These are phyloP conservation scores for Chaenodraco wilsoni DNA, from an alignment of 2,797 vertebrate species.

Conservation along the genomic window DNA sequence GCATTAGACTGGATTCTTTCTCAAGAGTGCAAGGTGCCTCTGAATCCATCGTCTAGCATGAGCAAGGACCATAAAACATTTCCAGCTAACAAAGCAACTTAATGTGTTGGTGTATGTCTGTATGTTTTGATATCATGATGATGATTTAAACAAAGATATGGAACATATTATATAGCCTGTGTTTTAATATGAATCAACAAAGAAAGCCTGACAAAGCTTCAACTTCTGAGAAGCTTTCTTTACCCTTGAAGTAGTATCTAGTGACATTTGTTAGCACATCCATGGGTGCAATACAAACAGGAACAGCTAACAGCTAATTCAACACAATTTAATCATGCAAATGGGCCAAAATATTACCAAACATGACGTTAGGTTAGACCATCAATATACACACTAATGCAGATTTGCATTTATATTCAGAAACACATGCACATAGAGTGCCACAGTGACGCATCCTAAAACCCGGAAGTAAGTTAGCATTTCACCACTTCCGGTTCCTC, in stretches of 20 bases:
- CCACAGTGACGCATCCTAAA: no score
- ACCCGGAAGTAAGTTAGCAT: no score
- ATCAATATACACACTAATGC: neutral
- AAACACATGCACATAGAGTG: slow-evolving; percentile 5
- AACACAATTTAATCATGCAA: neutral
- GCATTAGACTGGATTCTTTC: slow-evolving; percentile 1
- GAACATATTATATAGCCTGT: neutral
- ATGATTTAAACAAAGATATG: neutral
- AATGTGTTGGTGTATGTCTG: neutral
- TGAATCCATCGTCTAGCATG: neutral
- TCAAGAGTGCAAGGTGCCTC: neutral
- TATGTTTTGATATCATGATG: neutral
- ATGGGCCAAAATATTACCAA: no score
- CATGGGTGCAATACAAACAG: neutral
- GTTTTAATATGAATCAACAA: no score
- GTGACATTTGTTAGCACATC: no score
- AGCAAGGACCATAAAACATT: neutral
- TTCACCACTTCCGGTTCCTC: no score
- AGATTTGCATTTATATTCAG: neutral
- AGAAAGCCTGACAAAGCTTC: neutral
- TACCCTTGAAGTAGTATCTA: neutral
- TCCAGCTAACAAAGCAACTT: neutral
- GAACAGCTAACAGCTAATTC: neutral
- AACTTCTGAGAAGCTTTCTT: neutral
- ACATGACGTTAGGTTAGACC: neutral